These are phyloP conservation scores for Aleadryas rufinucha DNA, from an alignment of 2,113 vertebrate genomes.

Conservation along the genomic window DNA sequence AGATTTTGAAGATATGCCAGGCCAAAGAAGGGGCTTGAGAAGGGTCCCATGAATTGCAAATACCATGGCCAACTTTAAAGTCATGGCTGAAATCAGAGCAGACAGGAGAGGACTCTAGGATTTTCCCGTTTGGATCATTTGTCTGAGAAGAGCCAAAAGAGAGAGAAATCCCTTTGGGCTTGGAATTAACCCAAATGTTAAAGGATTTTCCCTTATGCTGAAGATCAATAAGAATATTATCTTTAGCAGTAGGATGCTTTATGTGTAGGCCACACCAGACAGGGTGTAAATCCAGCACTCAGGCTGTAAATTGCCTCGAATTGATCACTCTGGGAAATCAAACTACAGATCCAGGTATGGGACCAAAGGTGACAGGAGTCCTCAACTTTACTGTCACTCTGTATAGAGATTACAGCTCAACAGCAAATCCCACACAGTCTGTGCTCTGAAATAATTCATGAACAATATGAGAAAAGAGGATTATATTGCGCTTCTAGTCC, in stretches of 20 bases:
- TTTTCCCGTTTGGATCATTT: background rate
- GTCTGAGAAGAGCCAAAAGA: background rate
- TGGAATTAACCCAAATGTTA: background rate
- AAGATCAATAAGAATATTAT: background rate
- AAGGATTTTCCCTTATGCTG: background rate
- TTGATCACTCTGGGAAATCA: background rate
- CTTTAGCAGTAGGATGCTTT: background rate
- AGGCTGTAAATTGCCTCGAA: background rate
- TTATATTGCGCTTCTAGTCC: background rate
- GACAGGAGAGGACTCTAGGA: background rate
- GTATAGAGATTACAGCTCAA: background rate
- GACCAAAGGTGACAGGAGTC: background rate
- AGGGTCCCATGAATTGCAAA: background rate
- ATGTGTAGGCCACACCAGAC: background rate
- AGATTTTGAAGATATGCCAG: background rate
- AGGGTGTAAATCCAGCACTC: background rate
- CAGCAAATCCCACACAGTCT: background rate
- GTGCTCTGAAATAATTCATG: background rate
- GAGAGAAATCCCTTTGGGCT: background rate
- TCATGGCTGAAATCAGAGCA: background rate
- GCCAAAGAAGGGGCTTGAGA: background rate
- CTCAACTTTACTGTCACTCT: background rate
- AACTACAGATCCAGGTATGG: background rate
- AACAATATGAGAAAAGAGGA: background rate
- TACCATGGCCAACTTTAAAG: fast-evolving